Evolutionary conservation across 1,140 invertebrate species (phyloP).

Genomic region (Drosophila tristis): DNA sequence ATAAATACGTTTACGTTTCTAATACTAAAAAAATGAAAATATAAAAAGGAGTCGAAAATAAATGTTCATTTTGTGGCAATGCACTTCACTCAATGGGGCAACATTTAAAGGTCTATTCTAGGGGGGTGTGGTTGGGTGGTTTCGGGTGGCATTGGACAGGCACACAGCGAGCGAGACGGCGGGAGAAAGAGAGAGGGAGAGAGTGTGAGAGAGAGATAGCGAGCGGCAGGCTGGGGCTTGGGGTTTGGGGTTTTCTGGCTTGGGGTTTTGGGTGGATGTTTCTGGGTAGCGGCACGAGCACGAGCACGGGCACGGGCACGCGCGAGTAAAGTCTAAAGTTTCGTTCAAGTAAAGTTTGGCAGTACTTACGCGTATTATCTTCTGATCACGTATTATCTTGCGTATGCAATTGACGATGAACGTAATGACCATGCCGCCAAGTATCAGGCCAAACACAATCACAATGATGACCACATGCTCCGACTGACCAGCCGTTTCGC

Average conservation of each 20-base stretch:
- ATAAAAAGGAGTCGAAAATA: constrained; percentile 23
- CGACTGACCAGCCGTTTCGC: constrained; percentile 50
- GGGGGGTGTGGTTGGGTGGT: background rate
- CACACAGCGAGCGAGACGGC: constrained; percentile 55
- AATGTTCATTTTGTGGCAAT: constrained; percentile 35
- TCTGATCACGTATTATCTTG: constrained; percentile 93
- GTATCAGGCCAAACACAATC: constrained; percentile 93
- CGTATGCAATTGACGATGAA: constrained; percentile 93
- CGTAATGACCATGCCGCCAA: constrained; percentile 94
- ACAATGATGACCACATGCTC: constrained; percentile 95
- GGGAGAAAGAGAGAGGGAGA: background rate
- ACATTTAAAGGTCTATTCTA: constrained; percentile 40
- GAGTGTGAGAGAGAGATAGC: constrained; percentile 21
- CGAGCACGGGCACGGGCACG: constrained; percentile 7
- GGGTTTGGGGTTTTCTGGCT: constrained; percentile 25
- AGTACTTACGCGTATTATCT: constrained; percentile 90
- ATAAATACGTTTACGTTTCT: background rate
- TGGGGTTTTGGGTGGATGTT: constrained; percentile 2
- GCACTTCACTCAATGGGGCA: constrained; percentile 8
- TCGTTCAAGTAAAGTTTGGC: constrained; percentile 1
- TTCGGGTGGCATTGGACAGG: constrained; percentile 32
- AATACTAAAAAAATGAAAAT: constrained; percentile 16
- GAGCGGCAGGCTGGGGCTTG: constrained; percentile 30
- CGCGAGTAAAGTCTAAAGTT: constrained; percentile 21
- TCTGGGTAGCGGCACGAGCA: background rate